Evolutionary conservation across 1,140 invertebrate genomes (phyloP), one percentile per base, ranked within the genome.

Genomic region (Papilio machaon): DNA sequence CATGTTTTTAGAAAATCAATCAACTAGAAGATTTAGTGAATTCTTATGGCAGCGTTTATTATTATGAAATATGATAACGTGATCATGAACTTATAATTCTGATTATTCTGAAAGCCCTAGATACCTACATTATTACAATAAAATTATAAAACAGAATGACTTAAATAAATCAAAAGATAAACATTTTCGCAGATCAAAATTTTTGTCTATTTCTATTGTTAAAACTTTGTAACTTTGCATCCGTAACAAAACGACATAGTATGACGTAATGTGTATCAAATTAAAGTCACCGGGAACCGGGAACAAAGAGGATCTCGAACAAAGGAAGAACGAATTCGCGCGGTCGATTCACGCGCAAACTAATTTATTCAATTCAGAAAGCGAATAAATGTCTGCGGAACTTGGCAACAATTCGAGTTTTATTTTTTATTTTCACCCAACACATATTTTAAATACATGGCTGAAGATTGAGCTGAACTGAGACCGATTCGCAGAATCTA

Each of bases 331-430:
- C 64, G 64, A 67, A 67, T 67, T 67, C n/a, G 19, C 58, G 58
- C n/a, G 58, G 58, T 7, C 19, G 58, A 60, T 19, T 60, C 64
- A 13, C 23, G 64, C 64, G 64, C 30, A 67, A 15, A 64, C 58
- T 19, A 60, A 67, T 10, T 64, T 30, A 64, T 64, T 35, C 2
- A 67, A 67, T 67, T 67, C 64, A 67, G 1, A 38, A 67, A 5
- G 23, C 30, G 23, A 67, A 35, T 67, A 67, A 67, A 67, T 67
- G 64, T 67, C 64, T 67, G 64, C 23, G 23, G 30, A 67, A 67
- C 11, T 67, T 35, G 64, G 64, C 64, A 67, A 30, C 19, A 64
- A n/a, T 64, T 64, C 58, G 58, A 3, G 8, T 58, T 58, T 58
- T 58, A 11, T 58, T 11, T 58, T 64, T 64, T 64, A 64, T 64